Percentiles rank a stretch among this genome's conserved stretches.
Conservation (phyloP, 2,888 invertebrate genomes). For the Pasiphila rectangulata region DNA sequence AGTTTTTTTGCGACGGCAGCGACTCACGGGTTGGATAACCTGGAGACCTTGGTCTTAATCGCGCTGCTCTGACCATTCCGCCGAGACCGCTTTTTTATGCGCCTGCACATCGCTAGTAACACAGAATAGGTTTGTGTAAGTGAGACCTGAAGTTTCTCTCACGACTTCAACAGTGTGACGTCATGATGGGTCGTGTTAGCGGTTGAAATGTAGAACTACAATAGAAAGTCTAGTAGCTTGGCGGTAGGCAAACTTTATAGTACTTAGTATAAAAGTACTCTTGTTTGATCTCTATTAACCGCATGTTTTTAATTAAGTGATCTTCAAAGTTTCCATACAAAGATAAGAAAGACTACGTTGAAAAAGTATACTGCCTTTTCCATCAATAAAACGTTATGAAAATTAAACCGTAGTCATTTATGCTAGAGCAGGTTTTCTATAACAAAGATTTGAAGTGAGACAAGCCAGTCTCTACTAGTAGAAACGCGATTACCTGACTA, state of each 20-base stretch:
- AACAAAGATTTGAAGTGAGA: constrained; percentile 5
- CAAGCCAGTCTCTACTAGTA: constrained; percentile 41
- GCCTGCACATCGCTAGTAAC: constrained; percentile 79
- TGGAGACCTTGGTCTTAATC: constrained; percentile 81
- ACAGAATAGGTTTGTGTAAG: constrained; percentile 41
- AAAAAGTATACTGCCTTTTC: too few relatives aligned
- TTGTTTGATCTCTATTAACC: too few relatives aligned
- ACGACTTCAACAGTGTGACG: background rate
- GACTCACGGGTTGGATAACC: constrained; percentile 79
- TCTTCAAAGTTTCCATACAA: too few relatives aligned
- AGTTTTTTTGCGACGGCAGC: constrained; percentile 74
- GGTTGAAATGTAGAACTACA: background rate
- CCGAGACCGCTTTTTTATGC: constrained; percentile 77
- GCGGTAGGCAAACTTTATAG: too few relatives aligned
- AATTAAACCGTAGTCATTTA: too few relatives aligned
- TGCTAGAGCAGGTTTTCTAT: background rate
- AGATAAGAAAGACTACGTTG: too few relatives aligned
- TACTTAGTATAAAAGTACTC: too few relatives aligned
- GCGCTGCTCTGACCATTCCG: constrained; percentile 77
- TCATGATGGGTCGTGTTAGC: background rate
- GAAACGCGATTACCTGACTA: constrained; percentile 69
- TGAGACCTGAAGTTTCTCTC: constrained; percentile 10
- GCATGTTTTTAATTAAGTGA: too few relatives aligned
- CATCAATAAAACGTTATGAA: too few relatives aligned
- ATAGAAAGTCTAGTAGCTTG: too few relatives aligned